Evolutionary conservation across 2,113 vertebrate genomes (phyloP), one percentile per base, ranked within the genome.

Genomic region (Apus apus): DNA sequence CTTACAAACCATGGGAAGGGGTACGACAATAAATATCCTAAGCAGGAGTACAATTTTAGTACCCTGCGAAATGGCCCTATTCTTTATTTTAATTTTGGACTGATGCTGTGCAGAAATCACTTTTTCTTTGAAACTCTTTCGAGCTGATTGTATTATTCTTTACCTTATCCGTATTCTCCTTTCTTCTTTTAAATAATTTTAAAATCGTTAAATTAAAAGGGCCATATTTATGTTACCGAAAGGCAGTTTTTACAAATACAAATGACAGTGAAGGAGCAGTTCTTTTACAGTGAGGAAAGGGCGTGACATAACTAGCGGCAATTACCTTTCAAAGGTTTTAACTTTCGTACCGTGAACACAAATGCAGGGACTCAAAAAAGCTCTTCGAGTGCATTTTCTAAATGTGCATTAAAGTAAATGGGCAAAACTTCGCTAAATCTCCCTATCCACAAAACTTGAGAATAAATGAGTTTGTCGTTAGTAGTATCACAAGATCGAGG

Each of bases 401-500:
- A 83, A 65, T n/a, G 46, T 46, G 17, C 45, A 62, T 83, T 80
- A 80, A 73, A 82, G 79, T 62, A 64, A 90, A 85, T 89, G 58
- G 87, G 90, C 57, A 95, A 93, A 94, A 96, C 15, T 76, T 68
- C 72, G 17, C 57, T 80, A 56, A 85, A 65, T 72, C 50, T 68
- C 67, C 56, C 60, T 64, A 54, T 11, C 75, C 84, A 76, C 58
- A 84, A 74, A 64, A 71, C 88, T 71, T 92, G 46, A 85, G 54
- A 94, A 74, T 95, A 50, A 60, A 53, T 61, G 48, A 94, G 65
- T 81, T 77, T 2, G 36, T 80, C 13, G 51, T 7, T 36, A 66
- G 91, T 46, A 96, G 51, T 17, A 79, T 91, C 73, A 90, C 68
- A 90, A 91, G 77, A 87, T 57, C 10, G 32, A 80, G 34, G 70